A percentile compares a stretch with the other conserved stretches of the same genome.
Evolutionary conservation across 2,797 vertebrate genomes (phyloP).

Genomic region (Aplochiton taeniatus): DNA sequence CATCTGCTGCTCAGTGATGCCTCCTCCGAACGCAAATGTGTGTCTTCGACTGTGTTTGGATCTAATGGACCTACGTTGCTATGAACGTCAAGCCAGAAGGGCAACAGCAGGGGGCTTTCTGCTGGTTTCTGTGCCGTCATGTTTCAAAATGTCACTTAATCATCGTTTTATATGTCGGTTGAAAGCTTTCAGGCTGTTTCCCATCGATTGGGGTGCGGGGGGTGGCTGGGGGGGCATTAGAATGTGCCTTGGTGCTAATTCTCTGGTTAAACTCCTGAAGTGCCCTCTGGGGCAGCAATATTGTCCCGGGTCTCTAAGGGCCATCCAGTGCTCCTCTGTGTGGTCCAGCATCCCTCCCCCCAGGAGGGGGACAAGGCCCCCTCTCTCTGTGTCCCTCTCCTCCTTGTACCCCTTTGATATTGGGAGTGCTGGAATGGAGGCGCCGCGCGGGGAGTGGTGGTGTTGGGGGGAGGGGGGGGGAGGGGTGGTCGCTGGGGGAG

Average conservation of each 20-base stretch:
- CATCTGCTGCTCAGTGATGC: neutral
- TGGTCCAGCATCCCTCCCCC: conserved; percentile 60
- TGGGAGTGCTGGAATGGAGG: conserved; percentile 70
- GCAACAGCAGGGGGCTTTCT: too few relatives aligned
- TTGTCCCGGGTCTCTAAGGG: conserved; percentile 62
- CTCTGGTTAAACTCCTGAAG: conserved; percentile 45
- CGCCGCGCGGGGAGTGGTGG: conserved; percentile 39
- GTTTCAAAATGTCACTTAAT: neutral
- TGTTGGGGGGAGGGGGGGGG: neutral
- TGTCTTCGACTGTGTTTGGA: neutral
- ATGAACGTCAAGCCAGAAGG: too few relatives aligned
- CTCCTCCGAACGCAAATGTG: neutral
- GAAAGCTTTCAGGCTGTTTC: conserved; percentile 1
- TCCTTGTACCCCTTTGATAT: conserved; percentile 73
- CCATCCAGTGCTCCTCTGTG: conserved; percentile 61
- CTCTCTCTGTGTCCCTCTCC: conserved; percentile 48
- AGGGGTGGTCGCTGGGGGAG: conserved; percentile 29
- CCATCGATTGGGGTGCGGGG: conserved; percentile 16
- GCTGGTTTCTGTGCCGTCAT: neutral
- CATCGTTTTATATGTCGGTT: neutral
- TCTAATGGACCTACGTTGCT: neutral
- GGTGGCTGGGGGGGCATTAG: conserved; percentile 15
- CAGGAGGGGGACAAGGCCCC: conserved; percentile 39
- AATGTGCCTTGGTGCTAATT: conserved; percentile 62
- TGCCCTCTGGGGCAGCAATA: conserved; percentile 49